Base-by-base conservation (phyloP, 1,140 invertebrate genomes). In the Hesperophylax magnus region DNA sequence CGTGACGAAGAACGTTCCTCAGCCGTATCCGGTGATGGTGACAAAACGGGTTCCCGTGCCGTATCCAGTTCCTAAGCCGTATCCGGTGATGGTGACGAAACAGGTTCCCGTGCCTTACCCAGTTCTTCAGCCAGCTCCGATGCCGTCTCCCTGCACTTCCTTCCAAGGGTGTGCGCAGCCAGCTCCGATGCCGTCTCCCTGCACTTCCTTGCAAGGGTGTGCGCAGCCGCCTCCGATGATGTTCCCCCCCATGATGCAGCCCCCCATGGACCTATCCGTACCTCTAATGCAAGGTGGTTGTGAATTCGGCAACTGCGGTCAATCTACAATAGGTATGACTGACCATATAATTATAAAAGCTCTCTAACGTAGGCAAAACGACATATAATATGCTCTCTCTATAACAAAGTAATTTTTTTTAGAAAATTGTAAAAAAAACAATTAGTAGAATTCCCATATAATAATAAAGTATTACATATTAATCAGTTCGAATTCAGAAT, bases 21-120 rank as follows among this genome's bases (percentile, higher is more conserved):
- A 76, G 54, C 72, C 52, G 20, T 56, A 22, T 58, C 52, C 34
- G 56, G 53, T 56, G 5, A 18, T 52, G 22, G 75, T 63, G 17
- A 58, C 22, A 2, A 24, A 39, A 22, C 58, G 7, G 20, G 75
- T 63, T 39, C 27, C 58, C 20, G 22, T 58, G 24, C 53, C 69
- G 15, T 20, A 24, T 20, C 69, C 69, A 11, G 39, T 72, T 14
- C 39, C 47, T 22, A 2, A 39, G 27, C 67, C 27, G 11, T 53
- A n/a, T 74, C 39, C 27, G 53, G 47, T 53, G 2, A 15, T 39
- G 18, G 74, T 60, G 14, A 54, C 20, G 4, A 18, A 31, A 34
- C 54, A 14, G n/a, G 74, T 60, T 58, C 22, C 56, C n/a, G 18
- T 54, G 47, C 47, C 67, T 4, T n/a, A 18, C 4, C 67, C 67